phyloP scores from a whole-genome alignment of 1,140 invertebrate species.

The Drosophila cardini region DNA sequence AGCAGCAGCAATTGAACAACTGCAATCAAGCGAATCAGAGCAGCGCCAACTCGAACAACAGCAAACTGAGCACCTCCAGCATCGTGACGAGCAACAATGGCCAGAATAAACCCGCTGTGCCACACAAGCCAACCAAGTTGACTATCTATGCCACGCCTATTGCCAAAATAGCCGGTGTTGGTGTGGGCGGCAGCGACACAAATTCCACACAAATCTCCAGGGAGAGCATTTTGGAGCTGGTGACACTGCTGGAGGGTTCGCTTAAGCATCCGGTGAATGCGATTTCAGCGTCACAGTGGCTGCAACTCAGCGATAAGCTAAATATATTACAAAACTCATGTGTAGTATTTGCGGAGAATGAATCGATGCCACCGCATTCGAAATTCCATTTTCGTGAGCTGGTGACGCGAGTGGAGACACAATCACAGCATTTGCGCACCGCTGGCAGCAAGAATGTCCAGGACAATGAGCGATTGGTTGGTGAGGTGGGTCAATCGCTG shows the following conservation, averaged over 20 bases:
- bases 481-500: slow-evolving; percentile 91
- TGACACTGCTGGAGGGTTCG: slow-evolving; percentile 88
- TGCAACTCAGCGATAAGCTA: slow-evolving; percentile 94
- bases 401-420: slow-evolving; percentile 91
- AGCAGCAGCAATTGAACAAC: not conserved
- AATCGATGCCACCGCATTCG: slow-evolving; percentile 92
- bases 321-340: slow-evolving; percentile 92
- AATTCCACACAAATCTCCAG: slow-evolving; percentile 85
- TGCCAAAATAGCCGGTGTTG: slow-evolving; percentile 83
- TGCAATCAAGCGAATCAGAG: slow-evolving; percentile 19
- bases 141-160: slow-evolving; percentile 87
- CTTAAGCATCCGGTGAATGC: slow-evolving; percentile 87
- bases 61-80: slow-evolving; percentile 78
- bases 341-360: slow-evolving; percentile 88
- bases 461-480: slow-evolving; percentile 89
- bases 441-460: slow-evolving; percentile 89
- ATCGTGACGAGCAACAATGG: slow-evolving; percentile 26
- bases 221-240: slow-evolving; percentile 89
- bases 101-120: slow-evolving; percentile 85
- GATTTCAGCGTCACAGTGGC: slow-evolving; percentile 89
- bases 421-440: slow-evolving; percentile 90
- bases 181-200: slow-evolving; percentile 54
- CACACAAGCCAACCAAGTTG: slow-evolving; percentile 87
- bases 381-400: slow-evolving; percentile 96
- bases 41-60: slow-evolving; percentile 9